Percentiles rank a stretch among this genome's conserved stretches.
These are phyloP conservation scores for Arbacia lixula DNA, from an alignment of 53 echinoderm and acorn worm species.

Conservation along the genomic window DNA sequence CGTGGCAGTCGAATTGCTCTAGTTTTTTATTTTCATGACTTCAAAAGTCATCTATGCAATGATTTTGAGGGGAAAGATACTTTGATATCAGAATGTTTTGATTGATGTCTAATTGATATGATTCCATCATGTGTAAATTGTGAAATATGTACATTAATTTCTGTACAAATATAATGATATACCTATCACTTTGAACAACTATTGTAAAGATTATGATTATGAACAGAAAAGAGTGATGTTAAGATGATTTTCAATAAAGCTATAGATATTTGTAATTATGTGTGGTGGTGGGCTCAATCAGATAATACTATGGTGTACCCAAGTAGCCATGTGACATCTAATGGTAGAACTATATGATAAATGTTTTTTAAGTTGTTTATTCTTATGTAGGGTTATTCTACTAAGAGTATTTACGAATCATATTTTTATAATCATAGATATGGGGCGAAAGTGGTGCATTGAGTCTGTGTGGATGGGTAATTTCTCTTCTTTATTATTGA, in stretches of 20 bases:
- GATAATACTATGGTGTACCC: not conserved
- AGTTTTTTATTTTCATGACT: slow-evolving; percentile 30
- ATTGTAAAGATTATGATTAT: slow-evolving; percentile 45
- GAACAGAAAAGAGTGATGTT: slow-evolving; percentile 5
- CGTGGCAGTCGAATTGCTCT: no score
- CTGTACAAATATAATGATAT: slow-evolving; percentile 55
- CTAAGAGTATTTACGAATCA: slow-evolving; percentile 15
- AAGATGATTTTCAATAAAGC: slow-evolving; percentile 10
- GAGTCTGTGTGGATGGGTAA: no score
- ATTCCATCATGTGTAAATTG: slow-evolving; percentile 46
- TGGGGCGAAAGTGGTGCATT: no score
- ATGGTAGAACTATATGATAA: slow-evolving; percentile 34
- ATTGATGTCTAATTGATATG: not conserved
- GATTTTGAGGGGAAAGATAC: slow-evolving; percentile 8
- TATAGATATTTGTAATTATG: slow-evolving; percentile 27
- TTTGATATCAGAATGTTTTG: not conserved
- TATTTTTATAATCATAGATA: slow-evolving; percentile 52
- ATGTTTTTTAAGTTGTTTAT: slow-evolving; percentile 19
- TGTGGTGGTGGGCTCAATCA: slow-evolving; percentile 8
- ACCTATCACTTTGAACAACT: slow-evolving; percentile 49
- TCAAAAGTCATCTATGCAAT: slow-evolving; percentile 54
- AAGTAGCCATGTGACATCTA: slow-evolving; percentile 14
- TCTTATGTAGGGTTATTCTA: slow-evolving; percentile 9
- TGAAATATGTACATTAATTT: slow-evolving; percentile 55
- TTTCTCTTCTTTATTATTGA: no score